phyloP scores from a whole-genome alignment of 2,888 invertebrate species.

The Lissonota sp. region DNA sequence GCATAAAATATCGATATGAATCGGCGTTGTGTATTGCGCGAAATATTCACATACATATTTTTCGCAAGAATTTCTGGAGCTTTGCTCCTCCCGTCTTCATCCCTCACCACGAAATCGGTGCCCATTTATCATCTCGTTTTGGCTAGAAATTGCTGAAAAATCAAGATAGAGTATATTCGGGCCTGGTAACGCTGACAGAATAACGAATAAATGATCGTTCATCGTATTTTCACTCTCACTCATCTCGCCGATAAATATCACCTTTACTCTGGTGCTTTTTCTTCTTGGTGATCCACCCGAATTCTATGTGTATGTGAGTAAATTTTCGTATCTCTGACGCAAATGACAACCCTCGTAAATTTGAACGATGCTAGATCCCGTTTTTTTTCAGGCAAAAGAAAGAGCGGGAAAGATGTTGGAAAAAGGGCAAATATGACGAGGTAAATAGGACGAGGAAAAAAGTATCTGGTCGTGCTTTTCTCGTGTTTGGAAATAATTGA shows the following conservation, averaged over 20 bases:
- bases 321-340: slow-evolving; percentile 46
- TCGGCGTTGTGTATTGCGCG: neutral
- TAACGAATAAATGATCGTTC: slow-evolving; percentile 57
- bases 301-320: slow-evolving; percentile 1
- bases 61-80: neutral
- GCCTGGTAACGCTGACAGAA: slow-evolving; percentile 38
- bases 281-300: slow-evolving; percentile 6
- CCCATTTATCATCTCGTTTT: slow-evolving; percentile 51
- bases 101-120: neutral
- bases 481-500: slow-evolving; percentile 65
- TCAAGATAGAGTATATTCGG: slow-evolving; percentile 54
- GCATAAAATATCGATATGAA: neutral
- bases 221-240: slow-evolving; percentile 30
- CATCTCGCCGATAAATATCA: slow-evolving; percentile 58
- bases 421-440: neutral
- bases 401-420: neutral
- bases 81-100: neutral
- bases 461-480: slow-evolving; percentile 46
- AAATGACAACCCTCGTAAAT: slow-evolving; percentile 56
- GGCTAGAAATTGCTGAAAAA: slow-evolving; percentile 52
- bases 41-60: neutral
- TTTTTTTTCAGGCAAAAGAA: slow-evolving; percentile 22
- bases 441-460: slow-evolving; percentile 22
- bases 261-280: slow-evolving; percentile 50
- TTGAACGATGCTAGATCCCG: slow-evolving; percentile 47